Evolutionary conservation across 2,797 vertebrate species (phyloP), one percentile per base, ranked within the genome.

Genomic region (Neomorphus geoffroyi): DNA sequence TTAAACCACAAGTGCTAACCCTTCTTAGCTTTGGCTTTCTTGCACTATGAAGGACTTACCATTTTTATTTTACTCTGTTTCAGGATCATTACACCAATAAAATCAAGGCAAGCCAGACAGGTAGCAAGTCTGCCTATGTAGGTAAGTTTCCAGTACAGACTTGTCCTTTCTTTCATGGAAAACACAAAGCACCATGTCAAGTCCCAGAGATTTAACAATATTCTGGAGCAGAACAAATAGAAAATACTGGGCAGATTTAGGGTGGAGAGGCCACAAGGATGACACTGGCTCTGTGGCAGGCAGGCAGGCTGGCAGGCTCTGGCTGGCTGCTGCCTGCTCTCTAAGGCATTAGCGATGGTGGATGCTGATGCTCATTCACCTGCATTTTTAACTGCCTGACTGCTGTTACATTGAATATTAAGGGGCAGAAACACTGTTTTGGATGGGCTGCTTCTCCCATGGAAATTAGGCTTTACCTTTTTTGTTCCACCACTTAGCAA

Each of bases 91-190:
- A n/a, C 86, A 13, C 78, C 0, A 43, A 87, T 93, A 92, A 82
- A 54, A 93, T 81, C 95, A 66, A 43, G 80, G 88, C 78, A 15
- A 64, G 53, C 80, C 2, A 14, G 32, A 73, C 56, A 24, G 43
- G 80, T 22, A 58, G 67, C 80, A 23, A 28, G 51, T 10, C 92
- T 67, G 90, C 90, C 64, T 91, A 80, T 93, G 92, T 95, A 96
- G 94, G 94, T 96, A 92, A 94, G 95, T 94, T 82, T 85, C 92
- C 88, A 78, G 72, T 13, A 18, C 21, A 2, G 15, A 1, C 87
- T 27, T 56, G 48, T 77, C 80, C 74, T 70, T 66, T 19, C 46
- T 79, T 81, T 28, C 41, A 2, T 43, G 72, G 54, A 65, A 41
- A 90, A 35, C 15, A 46, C 9, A 65, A 92, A 91, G 67, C 60